These are phyloP conservation scores for Tautogolabrus adspersus DNA, from an alignment of 2,113 vertebrate genomes.

Conservation along the genomic window DNA sequence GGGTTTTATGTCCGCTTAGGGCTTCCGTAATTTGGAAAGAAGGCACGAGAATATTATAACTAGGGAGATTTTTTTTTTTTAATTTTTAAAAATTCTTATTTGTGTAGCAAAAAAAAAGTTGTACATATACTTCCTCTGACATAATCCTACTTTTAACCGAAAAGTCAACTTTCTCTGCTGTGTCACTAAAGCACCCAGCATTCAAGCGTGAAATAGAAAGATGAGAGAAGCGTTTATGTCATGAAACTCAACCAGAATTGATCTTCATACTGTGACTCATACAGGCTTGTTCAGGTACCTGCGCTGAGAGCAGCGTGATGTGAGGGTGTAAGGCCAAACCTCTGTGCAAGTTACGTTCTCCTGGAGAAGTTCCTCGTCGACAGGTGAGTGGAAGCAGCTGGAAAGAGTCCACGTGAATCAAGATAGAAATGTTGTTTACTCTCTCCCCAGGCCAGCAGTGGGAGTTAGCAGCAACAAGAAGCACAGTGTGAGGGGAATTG, in stretches of 20 bases:
- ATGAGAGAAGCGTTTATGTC: too few species aligned
- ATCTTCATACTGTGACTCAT: neutral
- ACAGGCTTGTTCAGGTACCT: neutral
- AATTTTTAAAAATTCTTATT: too few species aligned
- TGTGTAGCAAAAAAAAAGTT: too few species aligned
- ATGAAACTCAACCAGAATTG: neutral
- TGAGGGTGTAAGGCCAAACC: neutral
- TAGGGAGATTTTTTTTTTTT: too few species aligned
- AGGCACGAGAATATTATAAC: too few species aligned
- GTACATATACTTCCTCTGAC: too few species aligned
- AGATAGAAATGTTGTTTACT: conserved; percentile 53
- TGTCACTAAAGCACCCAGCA: too few species aligned
- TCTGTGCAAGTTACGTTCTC: neutral
- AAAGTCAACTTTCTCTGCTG: too few species aligned
- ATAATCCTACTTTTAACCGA: too few species aligned
- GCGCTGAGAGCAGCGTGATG: neutral
- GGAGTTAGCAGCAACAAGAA: conserved; percentile 51
- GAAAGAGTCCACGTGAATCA: conserved; percentile 31
- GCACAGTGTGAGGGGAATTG: conserved; percentile 43
- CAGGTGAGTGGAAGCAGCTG: conserved; percentile 42
- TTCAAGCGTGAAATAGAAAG: too few species aligned
- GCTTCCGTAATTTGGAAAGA: too few species aligned
- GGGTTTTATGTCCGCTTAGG: too few species aligned
- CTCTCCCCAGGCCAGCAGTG: conserved; percentile 60
- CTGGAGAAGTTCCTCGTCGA: conserved; percentile 11